These are phyloP conservation scores for Leptobrachium ailaonicum DNA, from an alignment of 2,113 vertebrate genomes.

Conservation along the genomic window DNA sequence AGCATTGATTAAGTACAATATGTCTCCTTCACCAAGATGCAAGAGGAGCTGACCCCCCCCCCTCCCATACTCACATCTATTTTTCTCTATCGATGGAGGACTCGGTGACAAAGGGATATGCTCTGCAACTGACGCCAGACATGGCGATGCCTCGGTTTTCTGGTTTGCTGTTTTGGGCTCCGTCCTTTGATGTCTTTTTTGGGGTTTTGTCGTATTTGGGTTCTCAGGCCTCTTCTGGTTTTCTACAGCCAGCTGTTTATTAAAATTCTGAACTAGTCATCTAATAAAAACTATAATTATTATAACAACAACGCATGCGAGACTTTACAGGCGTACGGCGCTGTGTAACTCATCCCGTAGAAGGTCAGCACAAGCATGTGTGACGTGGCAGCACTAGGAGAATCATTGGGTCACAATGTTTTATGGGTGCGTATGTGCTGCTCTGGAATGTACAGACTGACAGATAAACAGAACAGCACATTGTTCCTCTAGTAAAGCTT, in stretches of 20 bases:
- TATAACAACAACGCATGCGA: neutral
- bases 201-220: conserved; percentile 8
- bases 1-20: too few species aligned
- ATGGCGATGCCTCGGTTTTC: neutral
- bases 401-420: too few species aligned
- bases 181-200: conserved; percentile 22
- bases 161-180: conserved; percentile 21
- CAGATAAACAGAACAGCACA: too few species aligned
- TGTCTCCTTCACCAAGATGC: too few species aligned
- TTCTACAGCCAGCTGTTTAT: conserved; percentile 11
- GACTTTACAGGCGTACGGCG: neutral
- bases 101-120: conserved; percentile 43
- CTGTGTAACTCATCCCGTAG: neutral
- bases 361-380: too few species aligned
- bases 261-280: neutral
- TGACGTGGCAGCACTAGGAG: too few species aligned
- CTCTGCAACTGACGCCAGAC: neutral
- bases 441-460: too few species aligned
- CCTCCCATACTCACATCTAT: conserved; percentile 79
- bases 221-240: conserved; percentile 49
- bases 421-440: too few species aligned
- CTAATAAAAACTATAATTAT: neutral
- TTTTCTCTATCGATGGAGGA: conserved; percentile 68
- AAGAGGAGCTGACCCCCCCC: neutral
- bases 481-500: too few species aligned